Evolutionary conservation across 2,888 invertebrate species (phyloP), one percentile per base, ranked within the genome.

Genomic region (Masnerella sp.): DNA sequence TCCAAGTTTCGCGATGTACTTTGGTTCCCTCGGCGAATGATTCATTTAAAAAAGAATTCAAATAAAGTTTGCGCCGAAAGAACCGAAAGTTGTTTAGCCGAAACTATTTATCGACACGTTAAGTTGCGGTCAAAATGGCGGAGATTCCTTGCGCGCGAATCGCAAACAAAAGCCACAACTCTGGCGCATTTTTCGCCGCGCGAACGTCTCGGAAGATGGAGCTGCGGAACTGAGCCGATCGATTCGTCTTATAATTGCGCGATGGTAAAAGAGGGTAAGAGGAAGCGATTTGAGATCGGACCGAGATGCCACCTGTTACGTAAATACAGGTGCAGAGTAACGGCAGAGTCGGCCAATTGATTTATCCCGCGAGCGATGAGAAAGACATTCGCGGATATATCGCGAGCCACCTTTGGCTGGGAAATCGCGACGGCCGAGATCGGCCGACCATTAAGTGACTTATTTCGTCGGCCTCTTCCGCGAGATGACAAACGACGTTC

Each of bases 261-360:
- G 61, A 62, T 61, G 40, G 61, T 54, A 59, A 59, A 40, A 65
- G 68, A 56, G 72, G 65, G 61, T 52, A 52, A 51, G 68, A 73
- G 75, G 54, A 62, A 74, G 58, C 11, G 1, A 11, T n/a, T 9
- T 38, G 61, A 72, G 65, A 72, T 72, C 59, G 45, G 67, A 59
- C 72, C 54, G 59, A 61, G 65, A 65, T 65, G 72, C 68, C 73
- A 74, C 73, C 73, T 74, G 73, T 74, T 74, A 68, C 73, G 68
- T 68, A 68, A 74, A 74, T 58, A 64, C 73, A 74, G 58, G 68
- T 74, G 68, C 62, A 34, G 14, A 20, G 43, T 52, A 62, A 62
- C 61, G 52, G 56, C 40, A 36, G 52, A 54, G 47, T 32, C 56
- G 56, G 56, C 61, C 73, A 67, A 73, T 73, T 73, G 68, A 73